Conservation (phyloP, 2,888 invertebrate genomes). For the Athalia cordata region DNA sequence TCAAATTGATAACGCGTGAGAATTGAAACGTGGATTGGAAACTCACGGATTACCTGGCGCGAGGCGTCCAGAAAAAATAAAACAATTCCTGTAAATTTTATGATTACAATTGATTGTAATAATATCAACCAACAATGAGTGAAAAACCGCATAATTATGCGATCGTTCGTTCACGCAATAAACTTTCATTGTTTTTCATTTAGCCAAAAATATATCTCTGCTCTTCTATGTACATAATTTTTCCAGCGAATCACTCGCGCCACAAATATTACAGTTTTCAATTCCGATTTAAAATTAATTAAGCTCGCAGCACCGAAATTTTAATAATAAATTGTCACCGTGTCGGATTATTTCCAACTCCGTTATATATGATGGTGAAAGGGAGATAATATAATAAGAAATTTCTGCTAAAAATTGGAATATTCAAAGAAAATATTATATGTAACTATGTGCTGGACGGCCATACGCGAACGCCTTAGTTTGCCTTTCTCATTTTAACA, state of each 20-base stretch:
- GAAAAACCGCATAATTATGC: not conserved
- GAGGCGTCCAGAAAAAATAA: not conserved
- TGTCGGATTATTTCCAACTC: too few relatives aligned
- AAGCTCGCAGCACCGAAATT: slow-evolving; percentile 2
- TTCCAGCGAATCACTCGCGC: not conserved
- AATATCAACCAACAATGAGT: not conserved
- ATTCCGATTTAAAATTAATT: slow-evolving; percentile 22
- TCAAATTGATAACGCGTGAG: slow-evolving; percentile 45
- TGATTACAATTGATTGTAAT: not conserved
- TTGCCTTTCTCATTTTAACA: too few relatives aligned
- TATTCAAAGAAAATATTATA: too few relatives aligned
- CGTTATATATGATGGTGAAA: too few relatives aligned
- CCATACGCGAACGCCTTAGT: too few relatives aligned
- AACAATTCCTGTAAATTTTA: not conserved
- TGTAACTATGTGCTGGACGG: too few relatives aligned
- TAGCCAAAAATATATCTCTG: not conserved
- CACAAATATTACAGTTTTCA: slow-evolving; percentile 19
- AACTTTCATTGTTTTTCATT: slow-evolving; percentile 6
- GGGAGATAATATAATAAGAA: too few relatives aligned
- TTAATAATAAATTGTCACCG: not conserved
- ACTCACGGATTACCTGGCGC: slow-evolving; percentile 11
- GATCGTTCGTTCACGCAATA: not conserved
- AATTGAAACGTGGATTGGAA: slow-evolving; percentile 44
- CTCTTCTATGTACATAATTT: not conserved
- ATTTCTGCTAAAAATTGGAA: too few relatives aligned